A percentile compares a stretch with the other conserved stretches of the same genome.
Conservation (phyloP, 1,140 invertebrate species). For the Coboldia fuscipes region DNA sequence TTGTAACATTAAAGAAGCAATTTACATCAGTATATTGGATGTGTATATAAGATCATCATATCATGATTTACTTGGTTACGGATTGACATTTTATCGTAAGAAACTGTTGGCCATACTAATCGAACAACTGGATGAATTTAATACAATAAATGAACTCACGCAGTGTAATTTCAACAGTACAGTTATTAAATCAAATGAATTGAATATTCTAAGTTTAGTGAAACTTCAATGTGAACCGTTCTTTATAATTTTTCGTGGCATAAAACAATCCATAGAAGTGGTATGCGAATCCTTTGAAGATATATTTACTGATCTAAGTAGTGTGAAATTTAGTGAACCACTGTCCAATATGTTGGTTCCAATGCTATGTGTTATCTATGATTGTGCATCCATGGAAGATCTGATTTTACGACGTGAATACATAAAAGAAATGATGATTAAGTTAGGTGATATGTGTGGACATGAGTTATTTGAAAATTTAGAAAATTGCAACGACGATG, state of each 20-base stretch:
- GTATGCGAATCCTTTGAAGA: too few relatives aligned
- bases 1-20: constrained; percentile 11
- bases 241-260: neutral
- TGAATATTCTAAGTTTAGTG: constrained; percentile 9
- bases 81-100: constrained; percentile 16
- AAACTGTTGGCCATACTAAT: constrained; percentile 16
- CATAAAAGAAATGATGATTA: too few relatives aligned
- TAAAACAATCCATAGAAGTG: too few relatives aligned
- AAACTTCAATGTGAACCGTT: constrained; percentile 13
- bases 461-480: too few relatives aligned
- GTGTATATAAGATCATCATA: constrained; percentile 18
- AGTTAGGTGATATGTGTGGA: too few relatives aligned
- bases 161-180: constrained; percentile 6
- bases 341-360: too few relatives aligned
- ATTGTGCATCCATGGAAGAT: too few relatives aligned
- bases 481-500: too few relatives aligned
- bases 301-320: too few relatives aligned
- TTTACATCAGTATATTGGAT: constrained; percentile 18
- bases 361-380: too few relatives aligned
- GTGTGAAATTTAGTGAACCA: too few relatives aligned
- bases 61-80: constrained; percentile 17
- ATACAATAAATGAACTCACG: neutral
- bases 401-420: too few relatives aligned
- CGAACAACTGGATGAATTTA: constrained; percentile 5
- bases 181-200: constrained; percentile 10